Evolutionary conservation across 1,140 invertebrate species (phyloP), one percentile per base, ranked within the genome.

Genomic region (Drosophila repleta): DNA sequence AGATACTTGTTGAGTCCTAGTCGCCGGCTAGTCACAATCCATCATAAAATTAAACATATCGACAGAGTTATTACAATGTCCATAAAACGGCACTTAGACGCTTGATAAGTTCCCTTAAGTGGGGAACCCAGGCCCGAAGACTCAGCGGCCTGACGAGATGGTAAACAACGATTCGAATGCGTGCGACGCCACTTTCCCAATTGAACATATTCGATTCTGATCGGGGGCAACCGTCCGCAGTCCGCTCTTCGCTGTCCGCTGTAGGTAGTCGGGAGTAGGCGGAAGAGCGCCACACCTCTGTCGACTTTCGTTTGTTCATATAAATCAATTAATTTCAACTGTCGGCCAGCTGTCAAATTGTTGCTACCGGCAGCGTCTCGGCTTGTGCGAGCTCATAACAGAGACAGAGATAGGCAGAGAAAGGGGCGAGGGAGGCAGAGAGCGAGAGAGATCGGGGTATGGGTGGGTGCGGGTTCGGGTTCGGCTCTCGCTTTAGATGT

Each of bases 241-340:
- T 24, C 21, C 21, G 2, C 21, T 3, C 2, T 24, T 4, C 29
- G 7, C 32, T 11, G 32, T 35, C 32, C 2, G 26, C 39, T 4
- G 32, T 1, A n/a, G 2, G 20, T 3, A 32, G 32, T 8, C 29
- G 10, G 1, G 29, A 15, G 32, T 4, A 37, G 52, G 13, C 20
- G 48, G 49, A 26, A 29, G 10, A 56, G 51, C 51, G 51, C 41
- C 39, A 65, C 51, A 35, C 53, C 64, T 43, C 17, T 56, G 70
- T 74, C 55, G 73, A 73, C 73, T 56, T 67, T 64, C 70, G 52
- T 45, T 64, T 53, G 39, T 29, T 26, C 77, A 87, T 76, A 83
- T 88, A 88, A 88, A 88, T 88, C 83, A 88, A 88, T 88, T 88
- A 83, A 88, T 88, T 88, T 89, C 65, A 88, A 83, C 84, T 88